phyloP scores from a whole-genome alignment of 2,113 vertebrate genomes.

The Nothoprocta pentlandii region DNA sequence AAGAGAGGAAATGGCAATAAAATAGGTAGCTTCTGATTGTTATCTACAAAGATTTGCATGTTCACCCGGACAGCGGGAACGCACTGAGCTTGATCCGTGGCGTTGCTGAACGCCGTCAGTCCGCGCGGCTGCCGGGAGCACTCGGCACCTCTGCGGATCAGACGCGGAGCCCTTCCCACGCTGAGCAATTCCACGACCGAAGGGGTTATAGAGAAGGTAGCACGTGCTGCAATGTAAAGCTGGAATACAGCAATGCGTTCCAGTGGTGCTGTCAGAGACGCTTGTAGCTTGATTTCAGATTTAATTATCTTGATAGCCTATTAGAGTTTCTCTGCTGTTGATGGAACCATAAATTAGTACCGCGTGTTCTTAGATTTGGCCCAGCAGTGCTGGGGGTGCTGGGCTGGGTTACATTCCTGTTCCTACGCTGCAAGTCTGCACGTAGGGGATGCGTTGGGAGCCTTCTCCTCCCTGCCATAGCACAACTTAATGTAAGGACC shows the following conservation, averaged over 20 bases:
- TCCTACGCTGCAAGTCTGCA: not conserved
- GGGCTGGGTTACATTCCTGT: not conserved
- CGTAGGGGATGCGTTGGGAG: accelerated
- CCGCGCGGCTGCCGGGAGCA: accelerated
- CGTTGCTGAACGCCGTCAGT: not conserved
- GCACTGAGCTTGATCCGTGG: not conserved
- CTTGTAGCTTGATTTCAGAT: conserved; percentile 9
- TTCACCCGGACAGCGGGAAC: not conserved
- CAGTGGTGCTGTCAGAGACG: conserved; percentile 10
- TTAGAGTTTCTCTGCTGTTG: not conserved
- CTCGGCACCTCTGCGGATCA: not conserved
- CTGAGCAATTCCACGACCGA: not conserved
- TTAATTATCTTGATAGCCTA: not conserved
- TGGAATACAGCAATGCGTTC: not conserved
- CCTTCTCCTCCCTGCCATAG: accelerated
- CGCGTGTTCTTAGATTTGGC: not conserved
- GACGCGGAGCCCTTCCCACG: not conserved
- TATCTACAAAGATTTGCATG: not conserved
- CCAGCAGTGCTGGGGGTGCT: not conserved
- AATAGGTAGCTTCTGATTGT: not conserved
- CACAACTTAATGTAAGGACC: not conserved
- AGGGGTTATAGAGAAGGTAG: not conserved
- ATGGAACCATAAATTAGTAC: not conserved
- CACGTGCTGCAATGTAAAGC: not conserved
- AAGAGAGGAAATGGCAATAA: not conserved